These are phyloP conservation scores for Schizopygopsis pylzovi DNA, from an alignment of 2,797 vertebrate species.

Conservation along the genomic window DNA sequence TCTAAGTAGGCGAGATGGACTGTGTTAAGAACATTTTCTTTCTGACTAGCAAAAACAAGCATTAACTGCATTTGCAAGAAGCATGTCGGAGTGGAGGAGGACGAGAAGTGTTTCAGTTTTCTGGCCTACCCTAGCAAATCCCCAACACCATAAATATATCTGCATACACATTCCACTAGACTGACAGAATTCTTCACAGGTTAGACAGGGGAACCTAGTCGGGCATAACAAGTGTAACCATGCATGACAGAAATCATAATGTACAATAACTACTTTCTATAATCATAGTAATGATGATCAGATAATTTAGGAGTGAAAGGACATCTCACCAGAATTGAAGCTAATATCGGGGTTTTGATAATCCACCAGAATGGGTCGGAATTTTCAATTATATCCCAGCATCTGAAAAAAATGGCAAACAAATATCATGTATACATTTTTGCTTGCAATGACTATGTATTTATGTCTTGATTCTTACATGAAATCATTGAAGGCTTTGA, in stretches of 20 bases:
- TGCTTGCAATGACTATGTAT: slow-evolving; percentile 14
- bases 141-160: slow-evolving; percentile 42
- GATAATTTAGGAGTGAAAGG: neutral
- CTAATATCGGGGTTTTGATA: slow-evolving; percentile 92
- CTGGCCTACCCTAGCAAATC: slow-evolving; percentile 22
- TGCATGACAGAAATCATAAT: slow-evolving; percentile 29
- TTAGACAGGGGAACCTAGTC: neutral
- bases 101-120: slow-evolving; percentile 39
- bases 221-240: neutral
- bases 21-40: slow-evolving; percentile 6
- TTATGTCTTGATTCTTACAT: neutral
- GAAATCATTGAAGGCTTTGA: neutral
- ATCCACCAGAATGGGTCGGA: slow-evolving; percentile 92
- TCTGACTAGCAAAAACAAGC: slow-evolving; percentile 20
- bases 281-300: slow-evolving; percentile 19
- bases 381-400: slow-evolving; percentile 89
- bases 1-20: slow-evolving; percentile 20
- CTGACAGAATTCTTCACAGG: neutral
- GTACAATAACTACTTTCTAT: slow-evolving; percentile 20
- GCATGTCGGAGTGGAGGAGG: slow-evolving; percentile 13
- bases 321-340: slow-evolving; percentile 90
- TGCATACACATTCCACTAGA: slow-evolving; percentile 53
- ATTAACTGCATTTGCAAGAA: slow-evolving; percentile 4
- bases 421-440: slow-evolving; percentile 25
- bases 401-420: slow-evolving; percentile 76